Conservation (phyloP, 2,888 invertebrate species). For the Arctia plantaginis region DNA sequence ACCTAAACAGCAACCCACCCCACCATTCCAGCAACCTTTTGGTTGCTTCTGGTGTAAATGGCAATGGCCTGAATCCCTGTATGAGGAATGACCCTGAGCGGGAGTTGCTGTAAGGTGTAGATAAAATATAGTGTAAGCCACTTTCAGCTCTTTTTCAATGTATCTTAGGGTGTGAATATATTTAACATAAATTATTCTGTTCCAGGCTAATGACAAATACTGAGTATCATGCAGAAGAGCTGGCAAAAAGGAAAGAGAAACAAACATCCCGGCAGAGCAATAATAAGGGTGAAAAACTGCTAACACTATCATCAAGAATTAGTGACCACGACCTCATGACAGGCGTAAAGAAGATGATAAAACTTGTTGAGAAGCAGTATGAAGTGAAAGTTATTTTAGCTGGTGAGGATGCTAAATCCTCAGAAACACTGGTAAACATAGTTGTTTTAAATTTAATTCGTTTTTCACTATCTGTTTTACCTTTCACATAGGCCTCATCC, state of each 20-base stretch:
- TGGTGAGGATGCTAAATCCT: conserved; percentile 75
- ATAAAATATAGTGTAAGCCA: neutral
- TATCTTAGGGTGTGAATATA: neutral
- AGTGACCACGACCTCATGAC: conserved; percentile 89
- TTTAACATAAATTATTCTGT: conserved; percentile 1
- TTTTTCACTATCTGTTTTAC: neutral
- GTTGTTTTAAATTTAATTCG: neutral
- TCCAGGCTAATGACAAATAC: conserved; percentile 87
- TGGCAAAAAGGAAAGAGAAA: conserved; percentile 82
- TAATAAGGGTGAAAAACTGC: conserved; percentile 88
- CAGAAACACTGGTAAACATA: conserved; percentile 64
- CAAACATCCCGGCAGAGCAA: conserved; percentile 73
- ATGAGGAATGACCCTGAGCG: no score
- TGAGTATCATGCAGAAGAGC: conserved; percentile 88
- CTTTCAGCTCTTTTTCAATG: neutral
- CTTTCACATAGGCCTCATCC: no score
- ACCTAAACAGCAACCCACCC: neutral
- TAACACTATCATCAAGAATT: conserved; percentile 88
- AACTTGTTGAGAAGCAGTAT: conserved; percentile 89
- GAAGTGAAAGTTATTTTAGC: conserved; percentile 88
- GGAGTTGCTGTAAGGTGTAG: no score
- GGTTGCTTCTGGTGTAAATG: neutral
- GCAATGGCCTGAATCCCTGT: neutral
- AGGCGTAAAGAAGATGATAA: conserved; percentile 88
- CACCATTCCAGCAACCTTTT: no score